Percentiles rank a stretch among this genome's conserved stretches.
Conservation (phyloP, 2,797 vertebrate species). For the Alosa sapidissima region DNA sequence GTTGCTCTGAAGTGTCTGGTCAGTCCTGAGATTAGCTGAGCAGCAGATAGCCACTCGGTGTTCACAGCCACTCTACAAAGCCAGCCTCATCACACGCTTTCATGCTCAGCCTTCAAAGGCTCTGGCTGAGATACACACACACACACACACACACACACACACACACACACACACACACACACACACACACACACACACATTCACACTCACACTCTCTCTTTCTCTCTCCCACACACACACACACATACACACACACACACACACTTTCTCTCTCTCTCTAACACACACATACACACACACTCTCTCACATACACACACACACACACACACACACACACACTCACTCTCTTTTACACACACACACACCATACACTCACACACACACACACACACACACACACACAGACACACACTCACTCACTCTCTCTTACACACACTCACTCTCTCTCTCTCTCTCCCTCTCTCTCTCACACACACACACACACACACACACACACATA, state of each 20-base stretch:
- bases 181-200: too few relatives aligned
- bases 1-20: not conserved
- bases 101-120: conserved; percentile 20
- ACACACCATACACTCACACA: too few relatives aligned
- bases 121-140: not conserved
- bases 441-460: too few relatives aligned
- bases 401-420: too few relatives aligned
- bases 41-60: not conserved
- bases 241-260: not conserved
- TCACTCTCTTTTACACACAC: too few relatives aligned
- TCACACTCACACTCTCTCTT: too few relatives aligned
- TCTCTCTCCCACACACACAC: not conserved
- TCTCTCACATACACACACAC: not conserved
- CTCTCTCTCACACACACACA: too few relatives aligned
- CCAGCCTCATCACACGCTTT: not conserved
- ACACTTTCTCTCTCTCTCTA: not conserved
- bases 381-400: not conserved
- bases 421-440: not conserved
- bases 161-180: too few relatives aligned
- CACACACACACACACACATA: not conserved
- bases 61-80: conserved; percentile 21
- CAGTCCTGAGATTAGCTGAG: not conserved
- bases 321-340: not conserved
- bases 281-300: not conserved
- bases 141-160: not conserved